Conservation (phyloP, 2,113 vertebrate genomes). For the Ascaphus truei region DNA sequence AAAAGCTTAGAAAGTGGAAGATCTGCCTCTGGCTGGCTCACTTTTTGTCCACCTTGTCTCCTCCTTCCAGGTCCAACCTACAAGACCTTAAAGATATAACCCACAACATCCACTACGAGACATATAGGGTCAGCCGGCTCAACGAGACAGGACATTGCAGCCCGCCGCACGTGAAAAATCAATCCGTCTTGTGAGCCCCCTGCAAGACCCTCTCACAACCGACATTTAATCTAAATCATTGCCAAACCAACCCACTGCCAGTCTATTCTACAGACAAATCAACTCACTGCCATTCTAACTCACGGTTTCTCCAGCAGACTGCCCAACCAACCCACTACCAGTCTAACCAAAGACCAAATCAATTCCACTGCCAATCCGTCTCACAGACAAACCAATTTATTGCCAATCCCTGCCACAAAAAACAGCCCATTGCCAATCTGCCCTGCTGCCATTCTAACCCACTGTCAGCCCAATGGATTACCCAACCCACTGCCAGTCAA, state of each 20-base stretch:
- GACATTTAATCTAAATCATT: not conserved
- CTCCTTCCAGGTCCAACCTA: constrained; percentile 73
- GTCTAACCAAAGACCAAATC: not conserved
- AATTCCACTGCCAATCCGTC: not conserved
- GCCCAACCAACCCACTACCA: not conserved
- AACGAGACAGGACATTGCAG: constrained; percentile 58
- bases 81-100: constrained; percentile 96
- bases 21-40: too few relatives aligned
- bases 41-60: not conserved
- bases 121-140: constrained; percentile 77
- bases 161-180: not conserved
- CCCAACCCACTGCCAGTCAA: not conserved
- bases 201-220: not conserved
- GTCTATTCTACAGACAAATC: not conserved
- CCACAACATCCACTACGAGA: constrained; percentile 90
- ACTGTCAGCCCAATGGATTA: not conserved
- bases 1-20: too few relatives aligned
- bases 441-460: not conserved
- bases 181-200: not conserved
- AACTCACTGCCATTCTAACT: not conserved
- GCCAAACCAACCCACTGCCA: constrained; percentile 45
- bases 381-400: not conserved
- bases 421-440: not conserved
- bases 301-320: too few relatives aligned
- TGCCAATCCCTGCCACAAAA: too few relatives aligned